A percentile compares a stretch with the other conserved stretches of the same genome.
phyloP scores from a whole-genome alignment of 2,888 invertebrate genomes.

The Lutraria lutraria region DNA sequence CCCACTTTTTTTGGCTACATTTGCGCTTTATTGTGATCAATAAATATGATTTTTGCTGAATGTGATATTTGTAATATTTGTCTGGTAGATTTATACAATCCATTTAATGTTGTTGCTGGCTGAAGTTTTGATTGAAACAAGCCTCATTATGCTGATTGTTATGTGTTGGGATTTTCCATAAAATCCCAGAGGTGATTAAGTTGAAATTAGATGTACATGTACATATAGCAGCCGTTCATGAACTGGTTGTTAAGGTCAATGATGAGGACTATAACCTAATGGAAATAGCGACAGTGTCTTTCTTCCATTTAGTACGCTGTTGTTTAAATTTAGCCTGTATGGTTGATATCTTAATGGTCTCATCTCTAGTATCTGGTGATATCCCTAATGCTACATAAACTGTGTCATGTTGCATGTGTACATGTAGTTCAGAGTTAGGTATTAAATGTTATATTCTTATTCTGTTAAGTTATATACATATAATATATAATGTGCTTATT shows the following conservation, averaged over 20 bases:
- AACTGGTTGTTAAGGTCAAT: not conserved
- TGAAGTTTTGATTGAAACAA: not conserved
- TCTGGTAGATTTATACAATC: conserved; percentile 18
- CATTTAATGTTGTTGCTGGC: conserved; percentile 15
- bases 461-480: too few species aligned
- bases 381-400: too few species aligned
- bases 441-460: too few species aligned
- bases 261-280: not conserved
- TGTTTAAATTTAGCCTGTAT: not conserved
- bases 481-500: too few species aligned
- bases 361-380: too few species aligned
- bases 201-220: conserved; percentile 13
- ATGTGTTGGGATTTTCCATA: not conserved
- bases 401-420: too few species aligned
- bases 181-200: not conserved
- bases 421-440: too few species aligned
- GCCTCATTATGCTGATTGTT: not conserved
- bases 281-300: not conserved
- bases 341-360: not conserved
- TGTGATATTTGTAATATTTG: conserved; percentile 12
- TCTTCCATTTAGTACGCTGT: not conserved
- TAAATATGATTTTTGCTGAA: conserved; percentile 5
- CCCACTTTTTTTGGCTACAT: conserved; percentile 1
- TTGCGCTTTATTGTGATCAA: not conserved
- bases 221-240: not conserved